These are phyloP conservation scores for Caenorhabditis virilis DNA, from an alignment of 2,888 invertebrate species.

Conservation along the genomic window DNA sequence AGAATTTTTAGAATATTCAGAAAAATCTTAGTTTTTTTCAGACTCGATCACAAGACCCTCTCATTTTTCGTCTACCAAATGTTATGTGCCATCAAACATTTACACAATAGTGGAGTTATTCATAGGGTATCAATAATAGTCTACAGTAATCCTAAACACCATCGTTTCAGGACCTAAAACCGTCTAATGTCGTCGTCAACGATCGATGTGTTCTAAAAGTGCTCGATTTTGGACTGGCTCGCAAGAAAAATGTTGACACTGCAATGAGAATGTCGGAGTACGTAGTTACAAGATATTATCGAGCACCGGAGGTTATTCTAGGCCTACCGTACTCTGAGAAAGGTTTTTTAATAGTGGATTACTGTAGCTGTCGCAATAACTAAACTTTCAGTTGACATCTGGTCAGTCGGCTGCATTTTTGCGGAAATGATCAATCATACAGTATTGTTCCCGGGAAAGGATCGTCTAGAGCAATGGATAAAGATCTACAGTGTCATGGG, in stretches of 20 bases:
- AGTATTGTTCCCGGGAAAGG: slow-evolving; percentile 96
- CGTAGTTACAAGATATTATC: slow-evolving; percentile 81
- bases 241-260: slow-evolving; percentile 79
- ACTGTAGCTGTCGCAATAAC: neutral
- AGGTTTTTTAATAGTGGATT: slow-evolving; percentile 68
- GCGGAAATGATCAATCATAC: slow-evolving; percentile 99
- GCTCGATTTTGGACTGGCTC: slow-evolving; percentile 95
- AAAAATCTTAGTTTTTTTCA: too few relatives aligned
- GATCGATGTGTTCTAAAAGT: slow-evolving; percentile 99
- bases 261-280: slow-evolving; percentile 99
- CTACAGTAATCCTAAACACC: neutral
- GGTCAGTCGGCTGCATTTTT: slow-evolving; percentile 82
- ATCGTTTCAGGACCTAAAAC: slow-evolving; percentile 85
- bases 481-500: slow-evolving; percentile 65
- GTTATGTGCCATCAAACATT: slow-evolving; percentile 98
- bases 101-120: slow-evolving; percentile 87
- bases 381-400: slow-evolving; percentile 61
- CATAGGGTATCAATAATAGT: slow-evolving; percentile 55
- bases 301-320: slow-evolving; percentile 87
- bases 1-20: too few relatives aligned
- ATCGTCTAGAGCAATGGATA: slow-evolving; percentile 74
- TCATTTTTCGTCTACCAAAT: slow-evolving; percentile 98
- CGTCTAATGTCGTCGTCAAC: slow-evolving; percentile 99
- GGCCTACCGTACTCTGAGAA: slow-evolving; percentile 97
- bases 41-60: slow-evolving; percentile 96